phyloP scores from a whole-genome alignment of 2,797 vertebrate species.

The Crypturellus tataupa region DNA sequence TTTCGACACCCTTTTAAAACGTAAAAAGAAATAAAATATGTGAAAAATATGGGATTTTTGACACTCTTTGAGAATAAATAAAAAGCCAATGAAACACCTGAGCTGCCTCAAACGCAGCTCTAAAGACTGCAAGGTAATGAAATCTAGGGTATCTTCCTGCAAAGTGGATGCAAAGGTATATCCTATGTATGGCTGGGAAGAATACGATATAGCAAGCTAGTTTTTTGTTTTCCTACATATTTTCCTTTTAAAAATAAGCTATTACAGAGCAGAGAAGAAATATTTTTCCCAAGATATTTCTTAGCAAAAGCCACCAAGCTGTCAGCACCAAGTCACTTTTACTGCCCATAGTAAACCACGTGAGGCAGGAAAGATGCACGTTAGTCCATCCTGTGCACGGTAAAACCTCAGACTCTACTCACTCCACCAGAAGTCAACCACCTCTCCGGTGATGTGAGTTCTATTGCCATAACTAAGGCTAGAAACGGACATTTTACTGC shows the following conservation, averaged over 20 bases:
- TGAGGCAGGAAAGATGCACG: neutral
- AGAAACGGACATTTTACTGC: constrained; percentile 65
- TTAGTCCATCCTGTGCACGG: neutral
- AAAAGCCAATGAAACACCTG: constrained; percentile 35
- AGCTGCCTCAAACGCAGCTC: constrained; percentile 5
- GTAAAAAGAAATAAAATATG: constrained; percentile 2
- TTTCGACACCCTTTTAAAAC: constrained; percentile 51
- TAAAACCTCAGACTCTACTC: neutral
- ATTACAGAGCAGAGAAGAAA: neutral
- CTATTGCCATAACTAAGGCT: constrained; percentile 60
- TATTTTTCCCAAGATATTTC: constrained; percentile 21
- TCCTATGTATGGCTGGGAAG: neutral
- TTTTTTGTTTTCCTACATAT: neutral
- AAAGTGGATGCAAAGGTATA: neutral
- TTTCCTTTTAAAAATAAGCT: neutral
- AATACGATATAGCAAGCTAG: neutral
- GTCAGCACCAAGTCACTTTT: neutral
- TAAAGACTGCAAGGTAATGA: constrained; percentile 13
- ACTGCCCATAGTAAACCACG: neutral
- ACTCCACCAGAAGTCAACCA: constrained; percentile 54
- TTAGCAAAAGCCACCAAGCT: constrained; percentile 15
- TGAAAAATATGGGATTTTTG: constrained; percentile 40
- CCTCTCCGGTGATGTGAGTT: constrained; percentile 59
- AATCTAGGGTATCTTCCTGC: constrained; percentile 23
- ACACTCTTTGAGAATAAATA: constrained; percentile 62